Evolutionary conservation across 2,113 vertebrate species (phyloP), one percentile per base, ranked within the genome.

Genomic region (Odocoileus hemionus): DNA sequence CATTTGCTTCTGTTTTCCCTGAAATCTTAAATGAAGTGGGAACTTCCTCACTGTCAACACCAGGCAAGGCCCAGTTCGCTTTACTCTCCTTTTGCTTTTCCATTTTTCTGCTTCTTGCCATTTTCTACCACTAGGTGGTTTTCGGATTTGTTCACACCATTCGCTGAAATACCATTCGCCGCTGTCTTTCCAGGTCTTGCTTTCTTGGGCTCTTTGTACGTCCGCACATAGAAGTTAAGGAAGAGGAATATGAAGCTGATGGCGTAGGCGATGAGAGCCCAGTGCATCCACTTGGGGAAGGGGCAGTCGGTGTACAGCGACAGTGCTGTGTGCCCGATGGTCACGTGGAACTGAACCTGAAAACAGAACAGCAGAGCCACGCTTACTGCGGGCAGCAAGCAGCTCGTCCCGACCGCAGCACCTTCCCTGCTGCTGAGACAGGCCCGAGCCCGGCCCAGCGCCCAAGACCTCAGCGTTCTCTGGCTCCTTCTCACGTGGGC

Each of bases 281-380:
- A 99, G 98, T 99, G 99, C 99, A 99, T 99, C 99, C 99, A 99
- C 98, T 99, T 99, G 78, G 99, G 99, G 98, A 99, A 99, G 92
- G 99, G 99, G n/a, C 99, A 99, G 98, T 99, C 99, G 55, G 99
- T 99, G 97, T 99, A 99, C 70, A 99, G 99, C 45, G 99, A 99
- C 97, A 99, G 91, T 9, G 99, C 99, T 6, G 99, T 99, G 99
- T 99, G 99, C 95, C 99, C 99, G 67, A 99, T 99, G 97, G 99
- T 99, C 98, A 99, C 99, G 13, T 99, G 99, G 99, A 99, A 99
- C 98, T 99, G 99, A 97, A 99, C 96, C 99, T 99, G 99, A 93
- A 99, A 98, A 97, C 57, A 94, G 9, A 97, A 95, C 30, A 64
- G 52, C 0, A 7, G 26, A 39, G 33, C 54, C 10, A 14, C 2